Base-by-base conservation (phyloP, 2,113 vertebrate species). In the Syngnathus floridae region DNA sequence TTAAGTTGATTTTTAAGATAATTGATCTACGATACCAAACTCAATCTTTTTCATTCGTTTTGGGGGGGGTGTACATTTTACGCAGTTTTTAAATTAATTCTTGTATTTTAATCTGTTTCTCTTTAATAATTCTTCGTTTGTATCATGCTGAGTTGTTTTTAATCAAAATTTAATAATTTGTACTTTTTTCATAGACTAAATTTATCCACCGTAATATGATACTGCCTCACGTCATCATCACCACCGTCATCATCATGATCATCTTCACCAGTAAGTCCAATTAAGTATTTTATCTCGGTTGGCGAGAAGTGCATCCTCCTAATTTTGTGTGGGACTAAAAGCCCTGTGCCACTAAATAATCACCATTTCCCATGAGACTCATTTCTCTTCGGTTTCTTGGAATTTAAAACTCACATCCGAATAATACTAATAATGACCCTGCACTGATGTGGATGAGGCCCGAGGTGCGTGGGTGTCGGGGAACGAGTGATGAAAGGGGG, bases 241-340 rank as follows among this genome's bases (percentile, higher is more conserved):
- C 11, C 61, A 45, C 81, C 67, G 77, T 43, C 46, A 19, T 14
- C 12, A 16, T 14, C 14, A 17, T 14, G 13, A 17, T 17, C 43
- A 21, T 8, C 48, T 1, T 3, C 48, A 51, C 72, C 76, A 70
- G 38, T 67, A 62, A 71, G 48, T 71, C 65, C 64, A 79, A 70
- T 83, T 75, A 79, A 26, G 61, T 65, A 26, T 71, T 57, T 68
- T 66, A 65, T 45, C 65, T 21, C 62, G 72, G 65, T 56, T 80
- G 66, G 68, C 13, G 6, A 56, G 71, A 76, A 84, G 70, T 79
- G 62, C 38, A 31, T 31, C 26, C 2, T 76, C n/a, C 40, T 40
- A 19, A 16, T 57, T 52, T 38, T 60, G 61, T 21, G 59, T 9
- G 38, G 58, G 38, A 43, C 59, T 61, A 43, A 61, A 16, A 61